Evolutionary conservation across 2,888 invertebrate species (phyloP).

Genomic region (Lysandra bellargus): DNA sequence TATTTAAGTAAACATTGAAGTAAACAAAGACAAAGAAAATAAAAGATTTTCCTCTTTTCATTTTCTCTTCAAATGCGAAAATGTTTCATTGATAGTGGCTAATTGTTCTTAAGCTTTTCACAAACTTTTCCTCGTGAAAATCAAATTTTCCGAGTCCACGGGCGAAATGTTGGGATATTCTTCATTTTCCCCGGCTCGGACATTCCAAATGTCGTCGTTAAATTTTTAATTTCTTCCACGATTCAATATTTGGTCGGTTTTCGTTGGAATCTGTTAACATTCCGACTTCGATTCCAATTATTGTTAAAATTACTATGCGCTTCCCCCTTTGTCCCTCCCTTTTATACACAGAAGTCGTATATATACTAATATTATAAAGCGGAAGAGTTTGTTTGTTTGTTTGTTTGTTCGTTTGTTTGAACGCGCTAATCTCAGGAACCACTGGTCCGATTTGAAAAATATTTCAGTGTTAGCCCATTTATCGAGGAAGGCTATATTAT

Average conservation of each 20-base stretch:
- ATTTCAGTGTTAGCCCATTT: too few species aligned
- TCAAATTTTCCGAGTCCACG: not conserved
- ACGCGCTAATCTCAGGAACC: too few species aligned
- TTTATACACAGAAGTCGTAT: too few species aligned
- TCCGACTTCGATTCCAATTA: not conserved
- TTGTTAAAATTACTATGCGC: not conserved
- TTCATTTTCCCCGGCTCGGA: not conserved
- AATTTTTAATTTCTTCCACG: not conserved
- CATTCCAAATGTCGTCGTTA: not conserved
- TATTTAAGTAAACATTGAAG: not conserved
- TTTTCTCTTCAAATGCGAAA: not conserved
- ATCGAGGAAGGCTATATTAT: too few species aligned
- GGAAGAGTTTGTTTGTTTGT: too few species aligned
- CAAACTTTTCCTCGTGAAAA: not conserved
- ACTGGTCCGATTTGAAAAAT: too few species aligned
- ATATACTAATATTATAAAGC: too few species aligned
- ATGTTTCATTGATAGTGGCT: not conserved
- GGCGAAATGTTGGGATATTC: not conserved
- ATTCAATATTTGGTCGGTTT: not conserved
- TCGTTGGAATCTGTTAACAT: not conserved
- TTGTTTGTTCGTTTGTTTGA: too few species aligned
- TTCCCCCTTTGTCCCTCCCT: too few species aligned
- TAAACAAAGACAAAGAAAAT: not conserved
- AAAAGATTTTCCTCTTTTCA: not conserved
- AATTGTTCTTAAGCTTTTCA: not conserved